Conservation (phyloP, 2,888 invertebrate species). For the Epistrophe grossulariae region DNA sequence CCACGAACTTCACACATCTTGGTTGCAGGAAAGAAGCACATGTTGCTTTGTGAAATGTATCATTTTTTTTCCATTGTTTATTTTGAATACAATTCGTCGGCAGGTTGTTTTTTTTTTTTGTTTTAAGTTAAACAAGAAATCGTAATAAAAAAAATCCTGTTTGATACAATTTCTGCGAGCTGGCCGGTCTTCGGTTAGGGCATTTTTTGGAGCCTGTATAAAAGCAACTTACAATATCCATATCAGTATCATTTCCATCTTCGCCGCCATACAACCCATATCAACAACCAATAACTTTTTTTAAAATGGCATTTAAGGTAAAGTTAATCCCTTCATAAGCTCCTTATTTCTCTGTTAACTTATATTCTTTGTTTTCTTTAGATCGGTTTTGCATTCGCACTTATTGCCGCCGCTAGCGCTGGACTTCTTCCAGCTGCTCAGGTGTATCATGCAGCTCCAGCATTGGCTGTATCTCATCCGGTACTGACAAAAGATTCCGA, state of each 20-base stretch:
- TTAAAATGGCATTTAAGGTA: slow-evolving; percentile 80
- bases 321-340: background rate
- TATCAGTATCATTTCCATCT: slow-evolving; percentile 52
- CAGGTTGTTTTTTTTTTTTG: background rate
- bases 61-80: slow-evolving; percentile 44
- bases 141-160: slow-evolving; percentile 49
- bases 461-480: slow-evolving; percentile 67
- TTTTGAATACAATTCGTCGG: slow-evolving; percentile 45
- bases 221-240: slow-evolving; percentile 36
- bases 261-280: slow-evolving; percentile 25
- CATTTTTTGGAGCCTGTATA: slow-evolving; percentile 36
- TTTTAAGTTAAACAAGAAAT: background rate
- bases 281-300: slow-evolving; percentile 53
- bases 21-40: slow-evolving; percentile 13
- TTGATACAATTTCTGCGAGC: slow-evolving; percentile 47
- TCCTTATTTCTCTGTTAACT: background rate
- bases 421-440: slow-evolving; percentile 70
- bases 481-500: slow-evolving; percentile 75
- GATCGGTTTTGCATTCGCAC: slow-evolving; percentile 78
- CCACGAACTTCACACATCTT: background rate
- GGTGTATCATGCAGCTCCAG: slow-evolving; percentile 69
- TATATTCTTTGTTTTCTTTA: slow-evolving; percentile 44
- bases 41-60: slow-evolving; percentile 29
- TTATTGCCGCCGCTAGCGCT: slow-evolving; percentile 79
- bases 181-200: background rate